phyloP scores from a whole-genome alignment of 2,797 vertebrate genomes.

The Alcedo quadribrachys region DNA sequence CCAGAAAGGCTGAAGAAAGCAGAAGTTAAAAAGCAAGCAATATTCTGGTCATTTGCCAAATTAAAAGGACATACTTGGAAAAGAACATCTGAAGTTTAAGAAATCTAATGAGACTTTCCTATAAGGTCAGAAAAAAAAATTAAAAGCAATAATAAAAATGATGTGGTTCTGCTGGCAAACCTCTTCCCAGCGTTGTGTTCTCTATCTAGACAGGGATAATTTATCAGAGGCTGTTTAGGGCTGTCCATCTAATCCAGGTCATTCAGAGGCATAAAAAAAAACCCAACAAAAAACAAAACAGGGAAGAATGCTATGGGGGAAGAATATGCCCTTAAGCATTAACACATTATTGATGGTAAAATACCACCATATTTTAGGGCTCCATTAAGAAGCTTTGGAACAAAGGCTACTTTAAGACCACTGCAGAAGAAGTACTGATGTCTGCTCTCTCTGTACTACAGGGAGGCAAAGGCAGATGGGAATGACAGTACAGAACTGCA shows the following conservation, averaged over 20 bases:
- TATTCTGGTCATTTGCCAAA: not conserved
- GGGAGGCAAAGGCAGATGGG: not conserved
- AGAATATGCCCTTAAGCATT: not conserved
- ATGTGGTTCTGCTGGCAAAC: not conserved
- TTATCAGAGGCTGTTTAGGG: not conserved
- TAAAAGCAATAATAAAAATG: not conserved
- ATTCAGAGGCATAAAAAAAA: not conserved
- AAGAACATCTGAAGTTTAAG: not conserved
- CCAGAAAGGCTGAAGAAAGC: not conserved
- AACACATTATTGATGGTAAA: not conserved
- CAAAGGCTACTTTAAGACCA: not conserved
- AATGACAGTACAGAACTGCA: not conserved
- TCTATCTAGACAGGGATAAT: not conserved
- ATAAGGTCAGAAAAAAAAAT: not conserved
- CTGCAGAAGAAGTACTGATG: not conserved
- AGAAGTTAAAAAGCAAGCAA: not conserved
- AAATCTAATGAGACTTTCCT: not conserved
- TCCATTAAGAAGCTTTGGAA: constrained; percentile 1
- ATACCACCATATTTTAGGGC: not conserved
- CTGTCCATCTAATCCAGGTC: not conserved
- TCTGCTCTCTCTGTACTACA: not conserved
- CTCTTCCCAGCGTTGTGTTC: not conserved
- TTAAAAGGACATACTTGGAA: not conserved
- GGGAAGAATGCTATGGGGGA: not conserved
- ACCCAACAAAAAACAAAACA: not conserved